These are phyloP conservation scores for Alauda arvensis DNA, from an alignment of 2,797 vertebrate genomes.

Conservation along the genomic window DNA sequence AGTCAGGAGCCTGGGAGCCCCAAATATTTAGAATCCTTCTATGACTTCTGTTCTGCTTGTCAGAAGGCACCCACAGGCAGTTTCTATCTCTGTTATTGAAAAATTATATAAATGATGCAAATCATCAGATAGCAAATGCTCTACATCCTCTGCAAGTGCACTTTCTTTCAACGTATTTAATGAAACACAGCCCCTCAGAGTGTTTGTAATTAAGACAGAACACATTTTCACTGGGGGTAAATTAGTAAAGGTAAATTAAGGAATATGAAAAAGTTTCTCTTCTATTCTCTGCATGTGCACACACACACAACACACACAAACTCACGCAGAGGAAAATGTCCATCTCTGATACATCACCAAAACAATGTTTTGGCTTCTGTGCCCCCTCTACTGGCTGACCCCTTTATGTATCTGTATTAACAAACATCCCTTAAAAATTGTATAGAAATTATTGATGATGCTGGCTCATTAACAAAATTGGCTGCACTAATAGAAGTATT, in stretches of 20 bases:
- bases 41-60: rapidly evolving
- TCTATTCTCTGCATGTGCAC: background rate
- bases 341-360: background rate
- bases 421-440: background rate
- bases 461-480: background rate
- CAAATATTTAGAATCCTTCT: background rate
- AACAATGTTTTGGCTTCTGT: background rate
- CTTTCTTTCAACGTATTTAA: slow-evolving; percentile 29
- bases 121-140: background rate
- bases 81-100: background rate
- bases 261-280: background rate
- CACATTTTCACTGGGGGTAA: background rate
- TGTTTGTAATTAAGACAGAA: background rate
- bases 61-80: background rate
- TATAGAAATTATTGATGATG: background rate
- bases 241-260: slow-evolving; percentile 19
- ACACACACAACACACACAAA: background rate
- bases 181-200: background rate
- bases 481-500: background rate
- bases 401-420: background rate
- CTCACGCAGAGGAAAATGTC: background rate
- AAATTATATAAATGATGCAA: background rate
- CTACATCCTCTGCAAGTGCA: background rate
- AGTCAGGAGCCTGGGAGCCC: background rate
- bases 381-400: slow-evolving; percentile 49